Conservation (phyloP, 2,888 invertebrate species). For the Tortricodes alternella region DNA sequence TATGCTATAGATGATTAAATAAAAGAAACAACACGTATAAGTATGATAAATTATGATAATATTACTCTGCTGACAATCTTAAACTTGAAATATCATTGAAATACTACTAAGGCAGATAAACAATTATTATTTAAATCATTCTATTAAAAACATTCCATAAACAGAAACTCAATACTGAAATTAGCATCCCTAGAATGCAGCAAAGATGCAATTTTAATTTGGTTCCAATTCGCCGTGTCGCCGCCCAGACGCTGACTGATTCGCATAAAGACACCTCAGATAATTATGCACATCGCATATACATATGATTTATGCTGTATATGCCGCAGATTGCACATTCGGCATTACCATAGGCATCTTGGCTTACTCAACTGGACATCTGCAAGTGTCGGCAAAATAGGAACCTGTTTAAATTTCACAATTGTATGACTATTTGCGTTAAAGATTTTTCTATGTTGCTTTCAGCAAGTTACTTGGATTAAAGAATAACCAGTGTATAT, state of each 20-base stretch:
- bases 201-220: conserved; percentile 63
- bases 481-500: too few relatives aligned
- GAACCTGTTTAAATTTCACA: conserved; percentile 15
- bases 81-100: too few relatives aligned
- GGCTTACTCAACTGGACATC: conserved; percentile 46
- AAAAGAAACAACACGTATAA: too few relatives aligned
- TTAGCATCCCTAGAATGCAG: background rate
- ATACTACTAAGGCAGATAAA: background rate
- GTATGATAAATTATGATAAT: too few relatives aligned
- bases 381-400: conserved; percentile 43
- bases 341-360: conserved; percentile 63
- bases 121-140: background rate
- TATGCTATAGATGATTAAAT: too few relatives aligned
- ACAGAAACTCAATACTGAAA: background rate
- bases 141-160: background rate
- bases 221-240: conserved; percentile 77
- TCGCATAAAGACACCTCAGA: conserved; percentile 60
- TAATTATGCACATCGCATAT: conserved; percentile 42
- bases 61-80: too few relatives aligned
- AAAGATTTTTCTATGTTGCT: background rate
- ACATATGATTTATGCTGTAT: conserved; percentile 32
- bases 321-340: conserved; percentile 45
- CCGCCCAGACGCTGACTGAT: conserved; percentile 70
- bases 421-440: background rate
- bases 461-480: too few relatives aligned